A percentile compares a stretch with the other conserved stretches of the same genome.
Evolutionary conservation across 53 echinoderm and acorn worm genomes (phyloP).

Genomic region (Crossaster papposus): DNA sequence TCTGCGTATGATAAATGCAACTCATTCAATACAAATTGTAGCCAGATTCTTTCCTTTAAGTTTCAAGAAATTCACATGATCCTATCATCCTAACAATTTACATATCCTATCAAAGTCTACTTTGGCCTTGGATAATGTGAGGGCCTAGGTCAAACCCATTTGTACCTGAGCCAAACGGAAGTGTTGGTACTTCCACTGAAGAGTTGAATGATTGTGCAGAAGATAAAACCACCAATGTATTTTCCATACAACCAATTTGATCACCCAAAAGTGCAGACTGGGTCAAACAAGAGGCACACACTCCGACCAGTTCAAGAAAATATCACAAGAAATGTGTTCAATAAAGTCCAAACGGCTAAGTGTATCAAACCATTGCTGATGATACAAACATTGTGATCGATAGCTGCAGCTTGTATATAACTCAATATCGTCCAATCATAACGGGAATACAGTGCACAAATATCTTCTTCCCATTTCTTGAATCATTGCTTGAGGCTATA

Average conservation of each 20-base stretch:
- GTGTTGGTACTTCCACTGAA: neutral
- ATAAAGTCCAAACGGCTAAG: neutral
- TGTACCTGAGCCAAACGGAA: neutral
- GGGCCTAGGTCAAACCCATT: neutral
- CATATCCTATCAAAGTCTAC: neutral
- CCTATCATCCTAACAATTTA: neutral
- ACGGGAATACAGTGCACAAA: conserved; percentile 16
- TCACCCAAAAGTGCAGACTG: conserved; percentile 18
- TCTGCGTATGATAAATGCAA: no score
- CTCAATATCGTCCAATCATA: conserved; percentile 22
- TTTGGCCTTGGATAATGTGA: conserved; percentile 1
- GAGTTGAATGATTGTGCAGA: conserved; percentile 30
- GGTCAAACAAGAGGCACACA: neutral
- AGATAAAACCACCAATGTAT: neutral
- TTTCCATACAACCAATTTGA: neutral
- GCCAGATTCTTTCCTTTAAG: no score
- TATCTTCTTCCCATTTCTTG: conserved; percentile 12
- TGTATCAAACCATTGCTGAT: neutral
- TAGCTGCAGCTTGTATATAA: conserved; percentile 45
- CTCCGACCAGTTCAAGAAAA: neutral
- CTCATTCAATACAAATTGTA: no score
- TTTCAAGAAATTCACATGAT: no score
- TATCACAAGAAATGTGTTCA: conserved; percentile 4
- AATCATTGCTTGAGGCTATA: conserved; percentile 41
- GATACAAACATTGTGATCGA: neutral